These are phyloP conservation scores for Plusia festucae DNA, from an alignment of 2,888 invertebrate species.

Conservation along the genomic window DNA sequence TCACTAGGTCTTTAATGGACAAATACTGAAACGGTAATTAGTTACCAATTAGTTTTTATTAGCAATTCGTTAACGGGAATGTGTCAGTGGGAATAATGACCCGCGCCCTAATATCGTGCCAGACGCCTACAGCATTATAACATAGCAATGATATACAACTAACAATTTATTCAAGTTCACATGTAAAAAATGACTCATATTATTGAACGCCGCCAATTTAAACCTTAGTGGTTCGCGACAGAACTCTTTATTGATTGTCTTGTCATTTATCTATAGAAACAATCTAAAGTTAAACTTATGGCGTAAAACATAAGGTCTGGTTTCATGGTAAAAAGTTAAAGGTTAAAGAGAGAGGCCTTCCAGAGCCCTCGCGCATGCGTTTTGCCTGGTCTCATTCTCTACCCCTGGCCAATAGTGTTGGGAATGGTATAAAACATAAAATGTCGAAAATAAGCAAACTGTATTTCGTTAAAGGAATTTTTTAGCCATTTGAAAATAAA, in stretches of 20 bases:
- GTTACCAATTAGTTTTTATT: too few species aligned
- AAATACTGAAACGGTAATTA: too few species aligned
- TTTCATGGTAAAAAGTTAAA: constrained; percentile 12
- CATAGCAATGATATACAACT: constrained; percentile 24
- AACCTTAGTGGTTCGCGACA: fast-evolving
- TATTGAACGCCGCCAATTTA: background rate
- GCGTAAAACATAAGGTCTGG: fast-evolving
- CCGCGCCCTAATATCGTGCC: background rate
- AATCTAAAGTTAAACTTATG: constrained; percentile 6
- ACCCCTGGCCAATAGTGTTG: constrained; percentile 49
- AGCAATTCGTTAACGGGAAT: too few species aligned
- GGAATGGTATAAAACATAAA: background rate
- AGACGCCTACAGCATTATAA: constrained; percentile 26
- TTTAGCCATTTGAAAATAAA: too few species aligned
- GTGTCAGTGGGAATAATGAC: background rate
- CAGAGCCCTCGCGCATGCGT: constrained; percentile 51
- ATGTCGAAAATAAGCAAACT: constrained; percentile 12
- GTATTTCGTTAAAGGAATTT: too few species aligned
- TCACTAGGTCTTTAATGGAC: background rate
- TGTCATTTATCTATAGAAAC: background rate
- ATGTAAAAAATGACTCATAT: constrained; percentile 22
- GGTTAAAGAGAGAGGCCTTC: constrained; percentile 30
- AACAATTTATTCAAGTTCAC: constrained; percentile 35
- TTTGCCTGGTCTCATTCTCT: constrained; percentile 23
- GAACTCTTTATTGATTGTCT: constrained; percentile 10